Percentiles rank a stretch among this genome's conserved stretches.
Evolutionary conservation across 2,888 invertebrate species (phyloP).

Genomic region (Hydrotaea diabolus): DNA sequence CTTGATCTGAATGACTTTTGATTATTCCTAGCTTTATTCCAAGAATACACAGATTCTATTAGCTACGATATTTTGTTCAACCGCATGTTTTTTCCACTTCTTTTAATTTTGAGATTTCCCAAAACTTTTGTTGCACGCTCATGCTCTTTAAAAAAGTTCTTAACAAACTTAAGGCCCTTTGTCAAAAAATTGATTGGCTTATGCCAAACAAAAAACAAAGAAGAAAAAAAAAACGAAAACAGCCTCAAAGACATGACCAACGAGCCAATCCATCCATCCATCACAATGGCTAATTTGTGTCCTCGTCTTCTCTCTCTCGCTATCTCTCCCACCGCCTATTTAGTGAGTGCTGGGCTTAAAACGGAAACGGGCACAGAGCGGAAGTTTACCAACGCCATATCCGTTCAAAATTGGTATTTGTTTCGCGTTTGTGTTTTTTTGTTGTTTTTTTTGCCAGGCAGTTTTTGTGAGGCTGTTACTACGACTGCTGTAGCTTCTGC

Average conservation of each 20-base stretch:
- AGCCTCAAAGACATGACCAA: background rate
- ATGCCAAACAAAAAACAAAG: background rate
- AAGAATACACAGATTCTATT: too few species aligned
- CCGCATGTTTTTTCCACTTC: too few species aligned
- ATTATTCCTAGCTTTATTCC: too few species aligned
- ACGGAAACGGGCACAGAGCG: constrained; percentile 47
- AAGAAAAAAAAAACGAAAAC: background rate
- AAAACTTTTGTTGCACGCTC: background rate
- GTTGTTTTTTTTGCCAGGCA: constrained; percentile 5
- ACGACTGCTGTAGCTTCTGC: background rate
- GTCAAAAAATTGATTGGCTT: background rate
- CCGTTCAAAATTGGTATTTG: constrained; percentile 66
- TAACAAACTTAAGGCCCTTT: background rate
- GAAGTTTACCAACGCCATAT: constrained; percentile 57
- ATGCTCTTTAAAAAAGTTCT: background rate
- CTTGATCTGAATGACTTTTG: too few species aligned
- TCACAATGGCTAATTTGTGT: constrained; percentile 43
- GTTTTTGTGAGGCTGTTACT: background rate
- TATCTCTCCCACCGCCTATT: background rate
- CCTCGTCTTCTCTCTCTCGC: background rate
- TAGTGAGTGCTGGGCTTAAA: constrained; percentile 51
- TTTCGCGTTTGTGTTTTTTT: constrained; percentile 58
- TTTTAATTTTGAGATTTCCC: too few species aligned
- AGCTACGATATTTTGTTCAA: too few species aligned
- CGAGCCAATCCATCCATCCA: constrained; percentile 47